These are phyloP conservation scores for Drosophila kanapiae DNA, from an alignment of 1,140 invertebrate genomes.

Conservation along the genomic window DNA sequence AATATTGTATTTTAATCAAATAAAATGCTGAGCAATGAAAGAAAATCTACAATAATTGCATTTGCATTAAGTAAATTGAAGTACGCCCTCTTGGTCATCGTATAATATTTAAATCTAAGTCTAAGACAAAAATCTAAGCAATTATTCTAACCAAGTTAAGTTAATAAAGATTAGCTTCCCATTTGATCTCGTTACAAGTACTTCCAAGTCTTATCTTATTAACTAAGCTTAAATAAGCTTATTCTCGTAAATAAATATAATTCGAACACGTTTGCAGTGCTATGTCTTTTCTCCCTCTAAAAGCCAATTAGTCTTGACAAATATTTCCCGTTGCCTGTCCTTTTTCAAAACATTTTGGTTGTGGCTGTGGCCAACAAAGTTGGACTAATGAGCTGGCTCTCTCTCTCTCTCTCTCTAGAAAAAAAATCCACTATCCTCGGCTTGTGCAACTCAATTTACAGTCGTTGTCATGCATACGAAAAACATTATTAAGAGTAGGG, in stretches of 20 bases:
- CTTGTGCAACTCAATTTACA: conserved; percentile 49
- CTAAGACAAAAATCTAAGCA: background rate
- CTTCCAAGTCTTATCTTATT: background rate
- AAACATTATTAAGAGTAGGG: conserved; percentile 52
- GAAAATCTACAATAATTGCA: background rate
- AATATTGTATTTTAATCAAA: conserved; percentile 16
- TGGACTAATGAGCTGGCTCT: conserved; percentile 52
- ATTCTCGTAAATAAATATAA: conserved; percentile 1
- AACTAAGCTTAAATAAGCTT: background rate
- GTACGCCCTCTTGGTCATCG: background rate
- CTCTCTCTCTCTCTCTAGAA: background rate
- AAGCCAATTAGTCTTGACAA: conserved; percentile 41
- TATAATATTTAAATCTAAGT: too few species aligned
- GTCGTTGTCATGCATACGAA: conserved; percentile 62
- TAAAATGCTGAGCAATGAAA: background rate
- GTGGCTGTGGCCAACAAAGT: conserved; percentile 18
- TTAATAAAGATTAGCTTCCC: background rate
- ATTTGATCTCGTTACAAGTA: background rate
- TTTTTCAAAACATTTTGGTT: conserved; percentile 41
- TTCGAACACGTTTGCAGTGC: background rate
- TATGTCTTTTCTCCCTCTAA: background rate
- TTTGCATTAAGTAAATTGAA: background rate
- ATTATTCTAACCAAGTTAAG: background rate
- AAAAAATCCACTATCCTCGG: conserved; percentile 3
- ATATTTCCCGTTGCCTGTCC: conserved; percentile 24